These are phyloP conservation scores for Symphodus melops DNA, from an alignment of 2,113 vertebrate species.

Conservation along the genomic window DNA sequence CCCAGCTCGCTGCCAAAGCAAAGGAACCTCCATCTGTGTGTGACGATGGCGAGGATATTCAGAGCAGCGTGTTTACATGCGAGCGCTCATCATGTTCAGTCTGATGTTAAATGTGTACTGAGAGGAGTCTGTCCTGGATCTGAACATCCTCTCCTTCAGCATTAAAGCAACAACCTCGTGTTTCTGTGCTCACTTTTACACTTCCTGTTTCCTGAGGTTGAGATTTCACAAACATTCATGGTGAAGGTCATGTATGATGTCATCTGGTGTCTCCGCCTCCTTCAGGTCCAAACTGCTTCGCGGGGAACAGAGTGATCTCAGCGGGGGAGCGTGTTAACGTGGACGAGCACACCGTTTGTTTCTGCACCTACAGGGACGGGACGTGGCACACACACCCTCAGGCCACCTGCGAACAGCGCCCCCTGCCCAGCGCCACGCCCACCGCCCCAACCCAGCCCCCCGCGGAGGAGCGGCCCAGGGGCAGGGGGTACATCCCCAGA, in stretches of 20 bases:
- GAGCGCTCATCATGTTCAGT: not conserved
- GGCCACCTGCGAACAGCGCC: constrained; percentile 59
- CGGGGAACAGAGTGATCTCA: constrained; percentile 80
- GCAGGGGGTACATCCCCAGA: constrained; percentile 54
- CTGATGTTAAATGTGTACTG: too few relatives aligned
- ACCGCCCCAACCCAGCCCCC: constrained; percentile 32
- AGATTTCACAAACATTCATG: too few relatives aligned
- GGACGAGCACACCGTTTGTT: constrained; percentile 76
- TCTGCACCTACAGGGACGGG: constrained; percentile 80
- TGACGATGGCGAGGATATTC: constrained; percentile 4
- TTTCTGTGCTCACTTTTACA: too few relatives aligned
- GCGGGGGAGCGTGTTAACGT: constrained; percentile 80
- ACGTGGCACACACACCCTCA: constrained; percentile 82
- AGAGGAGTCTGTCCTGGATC: too few relatives aligned
- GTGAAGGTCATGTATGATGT: too few relatives aligned
- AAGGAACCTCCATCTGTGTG: constrained; percentile 46
- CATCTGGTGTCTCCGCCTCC: too few relatives aligned
- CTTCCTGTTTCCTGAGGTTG: too few relatives aligned
- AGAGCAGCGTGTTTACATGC: constrained; percentile 12
- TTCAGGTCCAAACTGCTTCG: constrained; percentile 85
- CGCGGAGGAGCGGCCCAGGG: constrained; percentile 33
- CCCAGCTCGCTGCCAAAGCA: constrained; percentile 51
- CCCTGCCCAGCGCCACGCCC: constrained; percentile 39
- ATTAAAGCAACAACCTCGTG: too few relatives aligned
- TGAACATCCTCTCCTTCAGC: too few relatives aligned